phyloP scores from a whole-genome alignment of 2,113 vertebrate species.

The Notarius lentiginosus region DNA sequence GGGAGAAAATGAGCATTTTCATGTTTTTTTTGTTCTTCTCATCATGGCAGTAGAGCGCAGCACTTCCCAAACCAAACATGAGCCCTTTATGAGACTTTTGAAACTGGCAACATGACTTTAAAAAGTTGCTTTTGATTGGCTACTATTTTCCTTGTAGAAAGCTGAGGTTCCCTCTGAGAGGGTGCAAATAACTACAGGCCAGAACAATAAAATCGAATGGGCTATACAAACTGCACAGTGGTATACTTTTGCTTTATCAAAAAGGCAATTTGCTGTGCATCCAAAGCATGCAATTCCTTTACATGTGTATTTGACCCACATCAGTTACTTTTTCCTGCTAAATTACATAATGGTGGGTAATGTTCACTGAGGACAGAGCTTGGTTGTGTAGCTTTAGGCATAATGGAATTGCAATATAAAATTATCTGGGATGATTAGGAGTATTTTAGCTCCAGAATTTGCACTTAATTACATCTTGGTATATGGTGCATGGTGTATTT shows the following conservation, averaged over 20 bases:
- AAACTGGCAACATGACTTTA: neutral
- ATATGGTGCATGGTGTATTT: neutral
- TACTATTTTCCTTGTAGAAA: conserved; percentile 20
- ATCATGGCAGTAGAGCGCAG: conserved; percentile 7
- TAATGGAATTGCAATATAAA: conserved; percentile 42
- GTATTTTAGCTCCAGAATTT: neutral
- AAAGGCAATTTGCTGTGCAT: conserved; percentile 44
- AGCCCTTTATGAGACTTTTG: neutral
- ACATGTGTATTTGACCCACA: conserved; percentile 25
- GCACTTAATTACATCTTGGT: neutral
- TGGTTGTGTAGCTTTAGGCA: conserved; percentile 47
- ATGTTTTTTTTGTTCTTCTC: neutral
- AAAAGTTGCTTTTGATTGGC: neutral
- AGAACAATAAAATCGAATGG: conserved; percentile 37
- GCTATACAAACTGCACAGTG: conserved; percentile 18
- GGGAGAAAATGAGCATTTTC: neutral
- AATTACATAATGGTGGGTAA: conserved; percentile 54
- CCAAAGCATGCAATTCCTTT: conserved; percentile 30
- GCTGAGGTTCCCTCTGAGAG: conserved; percentile 1
- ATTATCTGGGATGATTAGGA: conserved; percentile 14
- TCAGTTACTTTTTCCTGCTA: conserved; percentile 32
- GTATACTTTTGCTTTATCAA: conserved; percentile 4
- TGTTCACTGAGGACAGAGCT: conserved; percentile 31
- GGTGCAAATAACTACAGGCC: conserved; percentile 12
- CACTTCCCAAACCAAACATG: conserved; percentile 40